Evolutionary conservation across 2,113 vertebrate genomes (phyloP).

Genomic region (Kryptolebias marmoratus): DNA sequence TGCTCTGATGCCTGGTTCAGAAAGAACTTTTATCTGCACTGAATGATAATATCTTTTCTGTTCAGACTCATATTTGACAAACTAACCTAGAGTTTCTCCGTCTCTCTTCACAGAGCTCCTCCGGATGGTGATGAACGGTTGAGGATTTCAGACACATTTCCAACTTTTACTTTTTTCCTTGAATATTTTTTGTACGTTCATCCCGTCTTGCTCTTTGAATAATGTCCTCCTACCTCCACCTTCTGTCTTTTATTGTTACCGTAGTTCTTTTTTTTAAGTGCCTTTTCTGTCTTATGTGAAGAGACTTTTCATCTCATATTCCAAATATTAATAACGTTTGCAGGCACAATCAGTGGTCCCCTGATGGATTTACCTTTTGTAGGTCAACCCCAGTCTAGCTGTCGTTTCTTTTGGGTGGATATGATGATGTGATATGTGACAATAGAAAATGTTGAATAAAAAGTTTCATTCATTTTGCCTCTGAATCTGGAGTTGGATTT

Average conservation of each 20-base stretch:
- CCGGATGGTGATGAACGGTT: slow-evolving; percentile 92
- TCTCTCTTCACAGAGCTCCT: slow-evolving; percentile 84
- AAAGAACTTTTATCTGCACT: neutral
- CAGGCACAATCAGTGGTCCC: slow-evolving; percentile 35
- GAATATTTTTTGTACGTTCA: slow-evolving; percentile 39
- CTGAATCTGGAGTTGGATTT: slow-evolving; percentile 13
- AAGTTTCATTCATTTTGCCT: slow-evolving; percentile 33
- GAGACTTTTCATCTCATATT: slow-evolving; percentile 45
- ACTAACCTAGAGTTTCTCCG: slow-evolving; percentile 5
- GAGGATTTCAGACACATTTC: slow-evolving; percentile 65
- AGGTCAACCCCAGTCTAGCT: slow-evolving; percentile 4
- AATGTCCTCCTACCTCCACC: slow-evolving; percentile 33
- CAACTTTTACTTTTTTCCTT: slow-evolving; percentile 35
- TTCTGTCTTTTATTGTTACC: slow-evolving; percentile 28
- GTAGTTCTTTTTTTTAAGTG: slow-evolving; percentile 70
- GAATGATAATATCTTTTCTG: no score
- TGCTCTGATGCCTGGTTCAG: neutral
- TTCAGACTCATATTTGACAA: no score
- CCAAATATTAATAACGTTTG: slow-evolving; percentile 24
- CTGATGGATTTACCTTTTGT: slow-evolving; percentile 6
- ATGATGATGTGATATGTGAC: slow-evolving; percentile 56
- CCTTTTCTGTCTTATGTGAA: slow-evolving; percentile 74
- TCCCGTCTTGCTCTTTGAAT: slow-evolving; percentile 26
- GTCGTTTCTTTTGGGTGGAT: slow-evolving; percentile 28
- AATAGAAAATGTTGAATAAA: slow-evolving; percentile 73